phyloP scores from a whole-genome alignment of 2,797 vertebrate genomes.

The Epinephelus malabaricus region DNA sequence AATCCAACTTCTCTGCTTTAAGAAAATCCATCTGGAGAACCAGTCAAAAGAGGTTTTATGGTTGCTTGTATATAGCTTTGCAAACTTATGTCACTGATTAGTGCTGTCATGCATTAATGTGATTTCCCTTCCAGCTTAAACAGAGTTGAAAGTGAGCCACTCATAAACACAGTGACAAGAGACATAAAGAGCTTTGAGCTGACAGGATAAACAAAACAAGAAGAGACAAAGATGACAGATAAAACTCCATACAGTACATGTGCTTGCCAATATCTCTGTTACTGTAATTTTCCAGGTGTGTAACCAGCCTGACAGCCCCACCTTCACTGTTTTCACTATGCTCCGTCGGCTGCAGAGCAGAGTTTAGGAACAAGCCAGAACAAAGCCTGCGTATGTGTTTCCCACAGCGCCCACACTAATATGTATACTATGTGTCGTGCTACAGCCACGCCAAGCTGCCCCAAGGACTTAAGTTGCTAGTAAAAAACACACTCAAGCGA shows the following conservation, averaged over 20 bases:
- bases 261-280: conserved; percentile 12
- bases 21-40: neutral
- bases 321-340: conserved; percentile 45
- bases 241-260: neutral
- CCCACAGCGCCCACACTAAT: conserved; percentile 56
- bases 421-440: conserved; percentile 46
- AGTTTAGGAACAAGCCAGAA: conserved; percentile 66
- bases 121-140: conserved; percentile 25
- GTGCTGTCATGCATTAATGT: conserved; percentile 28
- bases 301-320: conserved; percentile 27
- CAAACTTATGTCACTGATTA: conserved; percentile 39
- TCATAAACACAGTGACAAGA: conserved; percentile 2
- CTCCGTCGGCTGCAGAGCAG: conserved; percentile 20
- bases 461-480: conserved; percentile 28
- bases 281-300: conserved; percentile 56
- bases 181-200: conserved; percentile 2
- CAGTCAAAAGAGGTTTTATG: conserved; percentile 11
- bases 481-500: conserved; percentile 41
- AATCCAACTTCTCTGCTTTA: conserved; percentile 2
- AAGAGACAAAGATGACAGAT: conserved; percentile 8
- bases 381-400: conserved; percentile 69
- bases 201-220: conserved; percentile 15
- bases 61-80: conserved; percentile 21
- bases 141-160: conserved; percentile 1
- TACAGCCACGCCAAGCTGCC: conserved; percentile 46